Evolutionary conservation across 2,113 vertebrate genomes (phyloP), one percentile per base, ranked within the genome.

Genomic region (Setophaga coronata): DNA sequence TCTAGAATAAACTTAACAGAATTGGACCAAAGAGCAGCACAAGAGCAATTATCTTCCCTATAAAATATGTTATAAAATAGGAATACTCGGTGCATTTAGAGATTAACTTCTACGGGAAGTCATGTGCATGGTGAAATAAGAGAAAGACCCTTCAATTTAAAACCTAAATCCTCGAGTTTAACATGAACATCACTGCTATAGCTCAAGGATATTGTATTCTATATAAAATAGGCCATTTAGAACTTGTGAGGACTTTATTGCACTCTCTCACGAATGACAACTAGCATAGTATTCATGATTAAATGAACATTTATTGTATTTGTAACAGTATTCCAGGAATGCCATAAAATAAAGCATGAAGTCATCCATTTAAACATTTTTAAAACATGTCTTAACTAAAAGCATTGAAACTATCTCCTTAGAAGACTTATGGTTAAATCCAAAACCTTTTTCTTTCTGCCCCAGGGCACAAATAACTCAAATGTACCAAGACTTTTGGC

Each of bases 171-270:
- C 77, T 95, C 38, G 65, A 89, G 45, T 94, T 94, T 96, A 91
- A 91, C 61, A 0, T 87, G 89, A 93, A 72, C 84, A 93, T 93
- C 85, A 90, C 70, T 87, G 84, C 54, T 87, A 83, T 95, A 94
- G 96, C 93, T 95, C 91, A 62, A 95, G 83, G 61, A 95, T 82
- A 97, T 92, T 95, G 86, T 95, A 95, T 98, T 97, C 96, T 92
- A 61, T 95, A 96, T 97, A 97, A 97, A 97, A 97, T 18, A 90
- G 93, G 89, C 96, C 97, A 97, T 92, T 97, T 97, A 96, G 96
- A 95, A 93, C 78, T 95, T 92, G 71, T 89, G 93, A 97, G 91
- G 64, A 81, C 78, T 97, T 98, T 97, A 96, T 95, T 96, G 90
- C 93, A 87, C 72, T 89, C 76, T 95, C 95, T 95, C 67, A 93